Conservation (phyloP, 2,113 vertebrate species). For the Regulus satrapa region DNA sequence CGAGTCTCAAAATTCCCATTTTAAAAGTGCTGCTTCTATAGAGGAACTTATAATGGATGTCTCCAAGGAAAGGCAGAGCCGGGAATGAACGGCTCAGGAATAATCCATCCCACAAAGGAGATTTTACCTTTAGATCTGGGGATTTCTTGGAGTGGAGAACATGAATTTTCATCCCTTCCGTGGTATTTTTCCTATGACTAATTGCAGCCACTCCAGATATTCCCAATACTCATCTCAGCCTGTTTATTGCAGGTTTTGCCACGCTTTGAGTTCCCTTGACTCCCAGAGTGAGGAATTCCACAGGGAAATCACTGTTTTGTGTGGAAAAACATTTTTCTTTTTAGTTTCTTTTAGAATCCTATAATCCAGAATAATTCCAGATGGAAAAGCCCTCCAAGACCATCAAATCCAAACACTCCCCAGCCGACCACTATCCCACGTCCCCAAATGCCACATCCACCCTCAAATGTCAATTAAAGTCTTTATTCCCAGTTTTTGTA, state of each 20-base stretch:
- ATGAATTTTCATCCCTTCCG: background rate
- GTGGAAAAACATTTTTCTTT: background rate
- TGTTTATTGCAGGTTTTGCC: background rate
- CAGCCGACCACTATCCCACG: fast-evolving
- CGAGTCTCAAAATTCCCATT: background rate
- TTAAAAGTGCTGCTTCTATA: background rate
- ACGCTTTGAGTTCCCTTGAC: background rate
- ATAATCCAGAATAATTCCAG: fast-evolving
- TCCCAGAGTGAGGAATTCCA: background rate
- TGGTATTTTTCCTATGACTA: background rate
- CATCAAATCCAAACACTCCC: background rate
- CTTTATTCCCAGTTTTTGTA: background rate
- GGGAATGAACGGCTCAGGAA: background rate
- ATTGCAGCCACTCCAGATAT: background rate
- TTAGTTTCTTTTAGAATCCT: background rate
- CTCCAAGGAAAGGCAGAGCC: background rate
- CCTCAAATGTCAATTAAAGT: background rate
- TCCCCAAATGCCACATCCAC: background rate
- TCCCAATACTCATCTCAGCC: background rate
- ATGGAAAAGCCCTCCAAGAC: background rate
- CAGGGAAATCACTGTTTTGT: background rate
- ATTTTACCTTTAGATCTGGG: background rate
- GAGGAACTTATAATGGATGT: background rate
- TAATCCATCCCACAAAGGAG: background rate
- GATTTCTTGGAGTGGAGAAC: background rate